phyloP scores from a whole-genome alignment of 2,888 invertebrate genomes.

The Thysanoteuthis rhombus region DNA sequence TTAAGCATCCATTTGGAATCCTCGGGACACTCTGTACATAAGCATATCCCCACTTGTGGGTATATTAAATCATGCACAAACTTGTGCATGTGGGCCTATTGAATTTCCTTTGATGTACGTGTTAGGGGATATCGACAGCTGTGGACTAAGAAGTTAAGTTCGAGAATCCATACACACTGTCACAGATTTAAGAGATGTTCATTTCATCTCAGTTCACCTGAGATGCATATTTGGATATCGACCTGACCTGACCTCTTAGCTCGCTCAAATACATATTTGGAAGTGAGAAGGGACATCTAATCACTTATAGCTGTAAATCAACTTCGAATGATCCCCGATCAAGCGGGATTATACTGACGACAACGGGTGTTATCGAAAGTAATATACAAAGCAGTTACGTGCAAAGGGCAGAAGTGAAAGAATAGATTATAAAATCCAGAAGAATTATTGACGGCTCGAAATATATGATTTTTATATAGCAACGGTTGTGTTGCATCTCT shows the following conservation, averaged over 20 bases:
- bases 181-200: not conserved
- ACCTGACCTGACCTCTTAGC: not conserved
- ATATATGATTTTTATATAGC: no score
- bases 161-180: not conserved
- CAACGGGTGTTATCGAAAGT: no score
- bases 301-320: not conserved
- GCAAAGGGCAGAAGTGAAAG: no score
- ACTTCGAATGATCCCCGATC: not conserved
- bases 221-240: not conserved
- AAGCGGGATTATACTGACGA: no score
- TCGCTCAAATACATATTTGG: not conserved
- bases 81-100: not conserved
- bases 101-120: not conserved
- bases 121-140: not conserved
- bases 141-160: not conserved
- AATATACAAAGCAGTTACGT: no score
- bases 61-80: not conserved
- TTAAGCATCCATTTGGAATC: no score
- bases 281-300: not conserved
- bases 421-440: no score
- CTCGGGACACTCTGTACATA: no score
- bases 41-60: not conserved
- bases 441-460: no score
- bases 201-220: not conserved
- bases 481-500: no score